phyloP scores from a whole-genome alignment of 2,113 vertebrate genomes.

The Nothocercus nigrocapillus region DNA sequence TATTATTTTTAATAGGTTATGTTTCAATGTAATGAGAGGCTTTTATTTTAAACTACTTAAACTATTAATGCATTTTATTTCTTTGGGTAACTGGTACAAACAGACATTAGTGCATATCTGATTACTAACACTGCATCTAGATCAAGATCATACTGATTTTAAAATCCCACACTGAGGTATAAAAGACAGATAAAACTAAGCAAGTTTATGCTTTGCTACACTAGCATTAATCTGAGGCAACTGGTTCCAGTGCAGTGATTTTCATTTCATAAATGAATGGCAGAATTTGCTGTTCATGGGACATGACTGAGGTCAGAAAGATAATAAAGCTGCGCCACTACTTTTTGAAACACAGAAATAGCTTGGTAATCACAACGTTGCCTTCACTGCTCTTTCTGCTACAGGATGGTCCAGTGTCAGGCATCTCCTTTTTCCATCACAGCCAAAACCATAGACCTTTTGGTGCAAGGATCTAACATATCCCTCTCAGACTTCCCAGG shows the following conservation, averaged over 20 bases:
- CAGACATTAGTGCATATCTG: not conserved
- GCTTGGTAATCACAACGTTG: accelerated
- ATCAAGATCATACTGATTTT: not conserved
- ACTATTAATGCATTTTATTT: not conserved
- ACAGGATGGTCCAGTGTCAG: not conserved
- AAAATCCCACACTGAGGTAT: not conserved
- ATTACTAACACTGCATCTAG: not conserved
- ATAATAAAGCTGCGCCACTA: not conserved
- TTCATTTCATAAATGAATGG: not conserved
- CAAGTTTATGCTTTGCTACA: not conserved
- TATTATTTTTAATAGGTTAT: not conserved
- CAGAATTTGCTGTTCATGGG: not conserved
- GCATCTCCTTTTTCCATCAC: not conserved
- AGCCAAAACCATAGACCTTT: not conserved
- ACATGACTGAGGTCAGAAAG: not conserved
- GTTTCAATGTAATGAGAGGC: not conserved
- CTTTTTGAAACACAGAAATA: not conserved
- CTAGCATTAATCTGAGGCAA: not conserved
- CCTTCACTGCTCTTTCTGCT: not conserved
- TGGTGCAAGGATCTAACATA: not conserved
- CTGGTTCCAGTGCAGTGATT: not conserved
- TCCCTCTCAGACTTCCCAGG: not conserved
- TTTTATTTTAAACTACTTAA: not conserved
- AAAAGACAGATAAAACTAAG: not conserved
- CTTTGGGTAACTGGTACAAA: not conserved